Evolutionary conservation across 1,140 invertebrate genomes (phyloP).

Genomic region (Drosophila murphyi): DNA sequence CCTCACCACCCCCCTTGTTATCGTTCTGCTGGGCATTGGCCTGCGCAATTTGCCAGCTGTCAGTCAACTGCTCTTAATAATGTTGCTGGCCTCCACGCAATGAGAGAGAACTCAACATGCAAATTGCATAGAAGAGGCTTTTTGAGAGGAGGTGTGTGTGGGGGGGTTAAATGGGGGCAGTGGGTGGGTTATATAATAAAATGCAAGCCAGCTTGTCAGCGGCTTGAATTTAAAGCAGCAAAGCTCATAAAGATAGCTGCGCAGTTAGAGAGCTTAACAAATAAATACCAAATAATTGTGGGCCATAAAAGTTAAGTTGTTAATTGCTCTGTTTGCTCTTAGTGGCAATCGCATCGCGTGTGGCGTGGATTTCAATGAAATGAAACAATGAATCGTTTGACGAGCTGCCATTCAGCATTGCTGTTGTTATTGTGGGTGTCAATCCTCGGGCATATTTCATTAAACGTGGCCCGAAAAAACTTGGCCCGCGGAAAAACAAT

Average conservation of each 20-base stretch:
- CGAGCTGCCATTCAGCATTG: slow-evolving; percentile 40
- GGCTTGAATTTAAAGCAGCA: slow-evolving; percentile 56
- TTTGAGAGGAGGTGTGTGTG: not conserved
- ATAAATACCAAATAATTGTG: slow-evolving; percentile 81
- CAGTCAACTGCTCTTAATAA: slow-evolving; percentile 39
- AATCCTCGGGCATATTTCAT: slow-evolving; percentile 68
- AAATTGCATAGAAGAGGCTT: slow-evolving; percentile 49
- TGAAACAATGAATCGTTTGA: slow-evolving; percentile 61
- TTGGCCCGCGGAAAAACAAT: slow-evolving; percentile 59
- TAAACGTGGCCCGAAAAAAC: slow-evolving; percentile 36
- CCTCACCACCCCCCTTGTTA: not conserved
- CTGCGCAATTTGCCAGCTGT: slow-evolving; percentile 69
- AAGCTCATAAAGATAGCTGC: slow-evolving; percentile 56
- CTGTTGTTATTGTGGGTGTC: slow-evolving; percentile 51
- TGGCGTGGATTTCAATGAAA: slow-evolving; percentile 34
- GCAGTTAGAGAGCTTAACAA: slow-evolving; percentile 57
- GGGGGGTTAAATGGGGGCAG: too few relatives aligned
- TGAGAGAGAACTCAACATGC: slow-evolving; percentile 38
- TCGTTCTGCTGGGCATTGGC: slow-evolving; percentile 5
- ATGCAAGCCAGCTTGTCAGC: slow-evolving; percentile 41
- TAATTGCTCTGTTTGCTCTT: slow-evolving; percentile 61
- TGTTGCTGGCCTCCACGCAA: slow-evolving; percentile 44
- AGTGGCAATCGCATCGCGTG: slow-evolving; percentile 55
- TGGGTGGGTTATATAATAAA: slow-evolving; percentile 2
- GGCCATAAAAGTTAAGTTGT: slow-evolving; percentile 80